These are phyloP conservation scores for Actinia equina DNA, from an alignment of 64 coral and sea anemone genomes.

Conservation along the genomic window DNA sequence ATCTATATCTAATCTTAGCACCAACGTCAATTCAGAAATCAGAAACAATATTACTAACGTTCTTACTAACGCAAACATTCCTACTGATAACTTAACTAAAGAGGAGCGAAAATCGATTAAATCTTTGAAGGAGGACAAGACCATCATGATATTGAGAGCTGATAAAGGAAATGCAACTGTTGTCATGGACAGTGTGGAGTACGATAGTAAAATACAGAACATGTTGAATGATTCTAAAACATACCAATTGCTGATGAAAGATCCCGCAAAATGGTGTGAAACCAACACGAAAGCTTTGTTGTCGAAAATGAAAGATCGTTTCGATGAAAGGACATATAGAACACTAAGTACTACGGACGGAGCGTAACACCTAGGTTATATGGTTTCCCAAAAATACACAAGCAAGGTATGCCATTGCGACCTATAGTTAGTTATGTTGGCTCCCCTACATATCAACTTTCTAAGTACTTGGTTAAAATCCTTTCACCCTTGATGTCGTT, in stretches of 20 bases:
- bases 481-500: conserved; percentile 18
- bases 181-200: conserved; percentile 47
- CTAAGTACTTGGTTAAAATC: too few relatives aligned
- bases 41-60: conserved; percentile 21
- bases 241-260: background rate
- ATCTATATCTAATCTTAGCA: background rate
- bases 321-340: too few relatives aligned
- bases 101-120: conserved; percentile 17
- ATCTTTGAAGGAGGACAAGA: background rate
- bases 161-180: conserved; percentile 61
- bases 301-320: too few relatives aligned
- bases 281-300: conserved; percentile 2
- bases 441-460: too few relatives aligned
- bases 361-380: conserved; percentile 18
- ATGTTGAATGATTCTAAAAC: conserved; percentile 18
- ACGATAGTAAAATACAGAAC: conserved; percentile 27
- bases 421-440: conserved; percentile 46
- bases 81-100: conserved; percentile 23
- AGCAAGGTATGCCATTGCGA: conserved; percentile 13
- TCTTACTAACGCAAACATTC: background rate
- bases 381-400: conserved; percentile 36
- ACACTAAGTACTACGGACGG: conserved; percentile 22
- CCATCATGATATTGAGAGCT: conserved; percentile 14
- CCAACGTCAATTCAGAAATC: background rate
- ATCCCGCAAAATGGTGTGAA: conserved; percentile 7